Percentiles rank a stretch among this genome's conserved stretches.
Evolutionary conservation across 1,140 invertebrate genomes (phyloP).

Genomic region (Drosophila mojavensis): DNA sequence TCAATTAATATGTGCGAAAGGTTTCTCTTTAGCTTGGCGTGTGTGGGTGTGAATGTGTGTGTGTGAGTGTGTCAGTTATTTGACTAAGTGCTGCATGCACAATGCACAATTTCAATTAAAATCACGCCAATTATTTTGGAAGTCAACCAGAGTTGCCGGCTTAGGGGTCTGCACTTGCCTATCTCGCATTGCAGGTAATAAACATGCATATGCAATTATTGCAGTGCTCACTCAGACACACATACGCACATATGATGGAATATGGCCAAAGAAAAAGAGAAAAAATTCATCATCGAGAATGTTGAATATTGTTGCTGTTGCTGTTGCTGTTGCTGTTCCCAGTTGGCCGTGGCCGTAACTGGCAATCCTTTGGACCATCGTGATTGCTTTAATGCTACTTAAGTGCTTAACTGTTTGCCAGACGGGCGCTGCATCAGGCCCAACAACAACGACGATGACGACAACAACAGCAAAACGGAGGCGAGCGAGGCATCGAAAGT

Average conservation of each 20-base stretch:
- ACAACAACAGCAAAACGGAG: slow-evolving; percentile 4
- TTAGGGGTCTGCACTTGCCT: not conserved
- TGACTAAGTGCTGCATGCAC: slow-evolving; percentile 31
- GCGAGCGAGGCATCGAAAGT: slow-evolving; percentile 25
- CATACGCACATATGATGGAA: not conserved
- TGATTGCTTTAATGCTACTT: slow-evolving; percentile 73
- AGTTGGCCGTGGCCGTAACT: not conserved
- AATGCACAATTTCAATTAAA: slow-evolving; percentile 44
- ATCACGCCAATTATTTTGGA: slow-evolving; percentile 14
- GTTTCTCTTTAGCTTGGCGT: not conserved
- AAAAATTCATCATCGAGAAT: slow-evolving; percentile 13
- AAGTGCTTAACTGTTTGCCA: slow-evolving; percentile 69
- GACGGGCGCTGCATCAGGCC: slow-evolving; percentile 53
- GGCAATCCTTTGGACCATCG: slow-evolving; percentile 58
- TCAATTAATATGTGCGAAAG: slow-evolving; percentile 29
- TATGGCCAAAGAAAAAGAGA: not conserved
- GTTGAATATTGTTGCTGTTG: not conserved
- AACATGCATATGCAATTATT: not conserved
- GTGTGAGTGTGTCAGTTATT: slow-evolving; percentile 6
- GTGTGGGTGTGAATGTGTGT: not conserved
- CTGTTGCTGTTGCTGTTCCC: slow-evolving; percentile 1
- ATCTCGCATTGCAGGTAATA: not conserved
- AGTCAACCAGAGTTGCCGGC: not conserved
- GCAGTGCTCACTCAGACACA: not conserved
- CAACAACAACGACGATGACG: slow-evolving; percentile 27